phyloP scores from a whole-genome alignment of 2,113 vertebrate genomes.

The Tauraco erythrolophus region DNA sequence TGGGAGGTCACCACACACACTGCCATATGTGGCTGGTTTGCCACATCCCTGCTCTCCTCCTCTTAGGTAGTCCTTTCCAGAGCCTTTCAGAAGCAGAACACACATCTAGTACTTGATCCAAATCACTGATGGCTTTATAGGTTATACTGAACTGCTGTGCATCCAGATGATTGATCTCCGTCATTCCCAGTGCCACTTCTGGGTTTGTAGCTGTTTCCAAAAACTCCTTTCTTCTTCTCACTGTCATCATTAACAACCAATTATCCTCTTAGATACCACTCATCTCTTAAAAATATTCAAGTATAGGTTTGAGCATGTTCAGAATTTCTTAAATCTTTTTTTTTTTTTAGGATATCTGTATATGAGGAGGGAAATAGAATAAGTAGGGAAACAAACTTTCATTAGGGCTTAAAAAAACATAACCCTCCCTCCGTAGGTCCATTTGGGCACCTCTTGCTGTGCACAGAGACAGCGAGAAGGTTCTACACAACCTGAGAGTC shows the following conservation, averaged over 20 bases:
- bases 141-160: background rate
- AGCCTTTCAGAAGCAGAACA: background rate
- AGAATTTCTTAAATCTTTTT: background rate
- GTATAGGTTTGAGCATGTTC: background rate
- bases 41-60: background rate
- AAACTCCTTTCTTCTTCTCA: background rate
- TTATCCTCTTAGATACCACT: background rate
- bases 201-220: background rate
- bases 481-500: background rate
- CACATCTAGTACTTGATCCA: fast-evolving
- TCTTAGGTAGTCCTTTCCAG: background rate
- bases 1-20: background rate
- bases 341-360: background rate
- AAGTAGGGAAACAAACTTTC: background rate
- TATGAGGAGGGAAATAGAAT: background rate
- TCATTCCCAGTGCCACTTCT: background rate
- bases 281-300: background rate
- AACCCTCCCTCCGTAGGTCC: background rate
- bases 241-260: background rate
- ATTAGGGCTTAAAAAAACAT: fast-evolving
- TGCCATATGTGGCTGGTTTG: background rate
- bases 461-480: background rate
- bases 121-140: background rate
- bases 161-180: background rate
- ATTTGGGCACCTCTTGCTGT: background rate